phyloP scores from a whole-genome alignment of 2,888 invertebrate species.

The Abrostola tripartita region DNA sequence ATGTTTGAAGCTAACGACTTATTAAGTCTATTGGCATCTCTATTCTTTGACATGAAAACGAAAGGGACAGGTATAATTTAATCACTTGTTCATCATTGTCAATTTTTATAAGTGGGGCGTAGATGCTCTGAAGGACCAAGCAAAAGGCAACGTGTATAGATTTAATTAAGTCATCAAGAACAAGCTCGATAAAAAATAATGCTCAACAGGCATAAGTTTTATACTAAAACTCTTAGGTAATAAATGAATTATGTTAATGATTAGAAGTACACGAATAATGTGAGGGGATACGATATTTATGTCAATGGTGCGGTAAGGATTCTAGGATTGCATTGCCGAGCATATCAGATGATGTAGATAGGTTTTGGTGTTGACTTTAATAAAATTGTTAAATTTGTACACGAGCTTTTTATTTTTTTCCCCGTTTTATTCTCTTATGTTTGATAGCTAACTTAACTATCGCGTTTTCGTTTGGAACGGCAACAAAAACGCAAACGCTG shows the following conservation, averaged over 20 bases:
- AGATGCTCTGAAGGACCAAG: background rate
- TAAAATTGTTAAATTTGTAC: slow-evolving; percentile 87
- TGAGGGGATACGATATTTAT: slow-evolving; percentile 54
- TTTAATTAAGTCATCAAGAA: slow-evolving; percentile 49
- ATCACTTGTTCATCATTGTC: too few relatives aligned
- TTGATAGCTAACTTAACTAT: background rate
- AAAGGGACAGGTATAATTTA: too few relatives aligned
- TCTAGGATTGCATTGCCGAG: slow-evolving; percentile 72
- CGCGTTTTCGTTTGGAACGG: background rate
- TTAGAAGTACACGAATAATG: slow-evolving; percentile 56
- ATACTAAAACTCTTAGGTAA: slow-evolving; percentile 57
- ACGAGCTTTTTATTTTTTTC: slow-evolving; percentile 52
- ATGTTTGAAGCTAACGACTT: too few relatives aligned
- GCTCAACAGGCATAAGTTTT: slow-evolving; percentile 70
- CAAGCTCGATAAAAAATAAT: slow-evolving; percentile 40
- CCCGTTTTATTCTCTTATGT: background rate
- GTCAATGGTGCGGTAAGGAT: slow-evolving; percentile 50
- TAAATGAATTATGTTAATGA: slow-evolving; percentile 63
- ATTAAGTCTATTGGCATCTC: too few relatives aligned
- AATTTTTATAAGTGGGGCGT: too few relatives aligned
- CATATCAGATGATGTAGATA: slow-evolving; percentile 85
- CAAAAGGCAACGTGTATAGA: background rate
- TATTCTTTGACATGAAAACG: too few relatives aligned
- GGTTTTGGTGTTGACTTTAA: slow-evolving; percentile 83
- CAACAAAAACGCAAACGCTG: too few relatives aligned